Base-by-base conservation (phyloP, 92 coral and sea anemone species). In the Palythoa caribaeorum region DNA sequence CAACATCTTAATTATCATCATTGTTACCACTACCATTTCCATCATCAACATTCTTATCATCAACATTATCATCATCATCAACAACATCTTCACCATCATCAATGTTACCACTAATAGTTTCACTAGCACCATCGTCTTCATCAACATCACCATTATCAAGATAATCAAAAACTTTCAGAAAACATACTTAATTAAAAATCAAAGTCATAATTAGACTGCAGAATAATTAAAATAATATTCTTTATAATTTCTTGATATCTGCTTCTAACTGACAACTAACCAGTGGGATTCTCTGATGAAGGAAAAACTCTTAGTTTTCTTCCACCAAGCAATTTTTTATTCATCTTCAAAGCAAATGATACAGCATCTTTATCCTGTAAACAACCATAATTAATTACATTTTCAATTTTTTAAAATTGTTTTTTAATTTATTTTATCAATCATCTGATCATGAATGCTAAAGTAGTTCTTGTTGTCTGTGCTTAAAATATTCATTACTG, bases 271-370 rank as follows among this genome's bases (percentile, higher is more conserved):
- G 15, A 19, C 9, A 40, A 80, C 85, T 66, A 13, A 81, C 86
- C 86, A 40, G 37, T 20, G 71, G 97, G 96, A 40, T 96, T 89
- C 54, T 94, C 96, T 71, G 95, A 89, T 7, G 99, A 97, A 48
- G 97, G 96, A 53, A 89, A 96, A 68, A 97, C 94, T 88, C 99
- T 90, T n/a, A 97, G 80, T 28, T 87, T 79, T 73, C 99, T 89
- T 50, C 97, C 98, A 14, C 78, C 80, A 83, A 94, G 91, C 77
- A 83, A 87, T 35, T 87, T 88, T 50, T 91, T 85, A 80, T 97
- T 95, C 92, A 92, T 86, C 78, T 90, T 91, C 16, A 96, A 93
- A 13, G 99, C 99, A 90, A 97, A 96, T 47, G 93, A 70, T 37
- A 95, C 91, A 52, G 98, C 95, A 92, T 94, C 98, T 79, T 88